A percentile compares a stretch with the other conserved stretches of the same genome.
Conservation (phyloP, 2,797 vertebrate species). For the Xiphophorus birchmanni region DNA sequence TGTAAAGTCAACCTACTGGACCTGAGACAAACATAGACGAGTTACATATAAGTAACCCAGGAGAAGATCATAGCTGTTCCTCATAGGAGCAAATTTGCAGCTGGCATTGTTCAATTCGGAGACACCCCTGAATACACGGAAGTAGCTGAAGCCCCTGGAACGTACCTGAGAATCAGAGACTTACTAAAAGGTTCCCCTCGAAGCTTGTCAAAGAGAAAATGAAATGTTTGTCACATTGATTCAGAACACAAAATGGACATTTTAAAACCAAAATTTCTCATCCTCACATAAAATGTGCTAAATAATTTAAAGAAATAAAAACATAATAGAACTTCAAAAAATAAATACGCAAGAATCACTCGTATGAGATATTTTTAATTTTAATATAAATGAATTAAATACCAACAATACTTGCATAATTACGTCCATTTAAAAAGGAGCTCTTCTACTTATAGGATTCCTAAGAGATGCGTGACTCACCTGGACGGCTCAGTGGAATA, state of each 20-base stretch:
- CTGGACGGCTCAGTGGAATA: slow-evolving; percentile 25
- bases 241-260: slow-evolving; percentile 11
- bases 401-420: background rate
- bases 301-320: background rate
- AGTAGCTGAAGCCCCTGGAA: slow-evolving; percentile 92
- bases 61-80: slow-evolving; percentile 80
- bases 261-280: slow-evolving; percentile 29
- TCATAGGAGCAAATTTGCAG: slow-evolving; percentile 93
- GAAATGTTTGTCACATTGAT: slow-evolving; percentile 14
- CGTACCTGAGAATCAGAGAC: slow-evolving; percentile 91
- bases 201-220: slow-evolving; percentile 89
- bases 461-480: slow-evolving; percentile 49
- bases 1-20: too few relatives aligned
- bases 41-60: too few relatives aligned
- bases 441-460: slow-evolving; percentile 19
- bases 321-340: background rate
- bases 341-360: background rate
- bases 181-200: slow-evolving; percentile 93
- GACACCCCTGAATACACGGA: slow-evolving; percentile 97
- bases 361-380: background rate
- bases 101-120: slow-evolving; percentile 93
- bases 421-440: slow-evolving; percentile 12
- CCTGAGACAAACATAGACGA: too few relatives aligned
- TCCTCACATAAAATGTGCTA: slow-evolving; percentile 14
- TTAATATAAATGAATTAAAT: background rate